phyloP scores from a whole-genome alignment of 2,113 vertebrate genomes.

The Puffinus mauretanicus region DNA sequence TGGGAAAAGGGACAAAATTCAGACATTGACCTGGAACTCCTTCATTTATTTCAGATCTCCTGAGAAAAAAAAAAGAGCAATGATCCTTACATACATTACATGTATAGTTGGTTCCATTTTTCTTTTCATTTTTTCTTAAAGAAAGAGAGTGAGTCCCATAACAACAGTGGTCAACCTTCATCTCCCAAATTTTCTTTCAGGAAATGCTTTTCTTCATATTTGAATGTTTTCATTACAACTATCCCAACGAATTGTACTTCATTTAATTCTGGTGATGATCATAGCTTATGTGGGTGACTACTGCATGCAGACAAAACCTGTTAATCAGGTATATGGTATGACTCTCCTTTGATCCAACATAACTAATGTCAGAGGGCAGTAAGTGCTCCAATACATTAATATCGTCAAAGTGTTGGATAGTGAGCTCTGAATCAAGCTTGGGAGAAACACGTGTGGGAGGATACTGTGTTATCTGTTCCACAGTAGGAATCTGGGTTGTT shows the following conservation, averaged over 20 bases:
- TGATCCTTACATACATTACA: neutral
- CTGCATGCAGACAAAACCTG: neutral
- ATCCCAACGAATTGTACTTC: neutral
- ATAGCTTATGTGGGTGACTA: neutral
- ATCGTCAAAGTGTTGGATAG: neutral
- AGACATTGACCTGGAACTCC: neutral
- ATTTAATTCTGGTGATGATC: neutral
- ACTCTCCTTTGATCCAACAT: neutral
- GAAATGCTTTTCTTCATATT: neutral
- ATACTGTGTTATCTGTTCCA: neutral
- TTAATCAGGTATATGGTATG: neutral
- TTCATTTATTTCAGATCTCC: neutral
- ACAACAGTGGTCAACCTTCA: neutral
- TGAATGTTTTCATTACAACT: neutral
- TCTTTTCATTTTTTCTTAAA: neutral
- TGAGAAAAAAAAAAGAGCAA: neutral
- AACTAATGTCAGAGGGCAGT: neutral
- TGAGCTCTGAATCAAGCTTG: neutral
- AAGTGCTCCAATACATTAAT: neutral
- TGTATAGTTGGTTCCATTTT: neutral
- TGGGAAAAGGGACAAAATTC: neutral
- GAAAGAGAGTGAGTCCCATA: neutral
- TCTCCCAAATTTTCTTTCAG: neutral
- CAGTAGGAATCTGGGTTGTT: neutral
- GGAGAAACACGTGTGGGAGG: neutral